These are phyloP conservation scores for Eolophus roseicapilla DNA, from an alignment of 2,113 vertebrate genomes.

Conservation along the genomic window DNA sequence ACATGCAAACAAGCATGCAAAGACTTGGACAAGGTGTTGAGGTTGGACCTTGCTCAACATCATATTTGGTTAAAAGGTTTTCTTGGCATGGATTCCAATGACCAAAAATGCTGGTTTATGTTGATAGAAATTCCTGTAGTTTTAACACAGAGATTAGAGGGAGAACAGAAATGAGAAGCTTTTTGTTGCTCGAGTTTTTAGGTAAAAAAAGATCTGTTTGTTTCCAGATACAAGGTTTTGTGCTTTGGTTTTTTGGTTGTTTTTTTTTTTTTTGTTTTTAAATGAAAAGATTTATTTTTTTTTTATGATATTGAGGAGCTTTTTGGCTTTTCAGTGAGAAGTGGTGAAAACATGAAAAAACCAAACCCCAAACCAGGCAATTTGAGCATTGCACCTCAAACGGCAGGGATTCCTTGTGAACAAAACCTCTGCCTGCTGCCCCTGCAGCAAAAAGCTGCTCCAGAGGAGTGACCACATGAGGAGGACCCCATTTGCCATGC, in stretches of 20 bases:
- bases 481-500: not conserved
- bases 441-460: not conserved
- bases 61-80: not conserved
- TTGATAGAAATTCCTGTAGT: not conserved
- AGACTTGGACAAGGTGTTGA: not conserved
- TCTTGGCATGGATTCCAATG: not conserved
- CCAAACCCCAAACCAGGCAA: accelerated
- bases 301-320: not conserved
- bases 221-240: not conserved
- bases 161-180: not conserved
- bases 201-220: not conserved
- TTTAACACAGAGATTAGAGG: not conserved
- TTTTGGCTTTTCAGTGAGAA: not conserved
- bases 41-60: not conserved
- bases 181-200: not conserved
- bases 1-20: not conserved
- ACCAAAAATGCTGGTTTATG: not conserved
- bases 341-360: not conserved
- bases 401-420: not conserved
- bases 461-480: accelerated
- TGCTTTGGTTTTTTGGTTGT: not conserved
- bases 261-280: not conserved
- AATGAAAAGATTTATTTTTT: not conserved
- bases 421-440: not conserved
- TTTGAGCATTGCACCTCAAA: not conserved